Conservation (phyloP, 2,113 vertebrate genomes). For the Scomber colias region DNA sequence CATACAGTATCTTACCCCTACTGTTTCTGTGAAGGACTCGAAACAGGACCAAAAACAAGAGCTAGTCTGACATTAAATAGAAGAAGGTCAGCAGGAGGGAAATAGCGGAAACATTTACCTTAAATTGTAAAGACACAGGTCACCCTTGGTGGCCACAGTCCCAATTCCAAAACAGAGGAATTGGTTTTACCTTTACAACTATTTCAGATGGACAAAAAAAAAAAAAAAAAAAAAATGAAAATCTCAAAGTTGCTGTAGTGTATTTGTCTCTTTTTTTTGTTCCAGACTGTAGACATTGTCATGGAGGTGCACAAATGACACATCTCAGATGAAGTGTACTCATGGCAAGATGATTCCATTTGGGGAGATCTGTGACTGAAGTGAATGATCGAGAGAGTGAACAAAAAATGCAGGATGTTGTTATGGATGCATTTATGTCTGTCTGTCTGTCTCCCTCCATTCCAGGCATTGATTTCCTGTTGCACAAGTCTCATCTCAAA, state of each 20-base stretch:
- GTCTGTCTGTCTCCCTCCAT: not conserved
- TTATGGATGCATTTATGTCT: too few relatives aligned
- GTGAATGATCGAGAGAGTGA: not conserved
- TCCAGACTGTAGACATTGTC: not conserved
- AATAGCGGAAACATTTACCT: not conserved
- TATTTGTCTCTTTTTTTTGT: not conserved
- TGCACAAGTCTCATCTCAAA: not conserved
- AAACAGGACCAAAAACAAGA: not conserved
- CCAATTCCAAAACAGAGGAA: not conserved
- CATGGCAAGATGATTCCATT: not conserved
- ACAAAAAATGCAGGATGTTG: not conserved
- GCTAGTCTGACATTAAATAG: not conserved
- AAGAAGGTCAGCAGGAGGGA: conserved; percentile 8
- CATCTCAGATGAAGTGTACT: too few relatives aligned
- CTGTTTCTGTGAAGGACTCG: not conserved
- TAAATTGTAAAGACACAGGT: not conserved
- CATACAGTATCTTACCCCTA: not conserved
- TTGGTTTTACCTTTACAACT: not conserved
- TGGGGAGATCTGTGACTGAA: not conserved
- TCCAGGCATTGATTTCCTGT: not conserved
- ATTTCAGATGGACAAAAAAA: not conserved
- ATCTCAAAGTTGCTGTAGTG: not conserved
- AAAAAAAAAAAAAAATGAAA: not conserved
- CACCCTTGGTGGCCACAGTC: not conserved
- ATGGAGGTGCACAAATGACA: not conserved